Conservation (phyloP, 2,113 vertebrate genomes). For the Montifringilla adamsi region DNA sequence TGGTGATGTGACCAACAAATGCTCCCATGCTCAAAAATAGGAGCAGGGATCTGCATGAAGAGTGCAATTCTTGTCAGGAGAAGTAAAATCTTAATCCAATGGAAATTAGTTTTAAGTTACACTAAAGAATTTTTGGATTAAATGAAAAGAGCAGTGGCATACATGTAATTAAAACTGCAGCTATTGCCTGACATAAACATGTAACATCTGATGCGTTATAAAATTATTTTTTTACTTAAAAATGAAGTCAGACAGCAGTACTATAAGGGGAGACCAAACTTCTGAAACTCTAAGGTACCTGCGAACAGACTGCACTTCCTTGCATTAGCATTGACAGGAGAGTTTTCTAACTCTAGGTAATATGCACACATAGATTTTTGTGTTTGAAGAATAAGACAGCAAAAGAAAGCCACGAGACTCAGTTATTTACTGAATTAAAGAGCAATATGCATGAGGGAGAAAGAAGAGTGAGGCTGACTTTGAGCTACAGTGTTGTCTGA, state of each 20-base stretch:
- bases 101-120: not conserved
- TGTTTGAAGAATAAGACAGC: not conserved
- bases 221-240: not conserved
- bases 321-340: not conserved
- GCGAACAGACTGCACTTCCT: not conserved
- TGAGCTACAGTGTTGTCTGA: not conserved
- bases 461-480: not conserved
- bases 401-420: not conserved
- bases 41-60: not conserved
- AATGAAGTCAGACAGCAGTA: not conserved
- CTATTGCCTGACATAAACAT: not conserved
- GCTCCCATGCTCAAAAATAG: not conserved
- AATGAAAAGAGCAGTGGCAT: not conserved
- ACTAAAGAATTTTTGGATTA: not conserved
- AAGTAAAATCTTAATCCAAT: not conserved
- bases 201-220: no score
- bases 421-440: not conserved
- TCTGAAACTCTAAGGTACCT: not conserved
- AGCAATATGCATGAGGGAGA: not conserved
- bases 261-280: not conserved
- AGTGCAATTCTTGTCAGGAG: not conserved
- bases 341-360: constrained; percentile 2
- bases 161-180: not conserved
- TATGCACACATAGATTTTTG: not conserved
- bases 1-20: not conserved